Percentiles rank a stretch among this genome's conserved stretches.
These are phyloP conservation scores for Tragelaphus imberbis DNA, from an alignment of 2,113 vertebrate species.

Conservation along the genomic window DNA sequence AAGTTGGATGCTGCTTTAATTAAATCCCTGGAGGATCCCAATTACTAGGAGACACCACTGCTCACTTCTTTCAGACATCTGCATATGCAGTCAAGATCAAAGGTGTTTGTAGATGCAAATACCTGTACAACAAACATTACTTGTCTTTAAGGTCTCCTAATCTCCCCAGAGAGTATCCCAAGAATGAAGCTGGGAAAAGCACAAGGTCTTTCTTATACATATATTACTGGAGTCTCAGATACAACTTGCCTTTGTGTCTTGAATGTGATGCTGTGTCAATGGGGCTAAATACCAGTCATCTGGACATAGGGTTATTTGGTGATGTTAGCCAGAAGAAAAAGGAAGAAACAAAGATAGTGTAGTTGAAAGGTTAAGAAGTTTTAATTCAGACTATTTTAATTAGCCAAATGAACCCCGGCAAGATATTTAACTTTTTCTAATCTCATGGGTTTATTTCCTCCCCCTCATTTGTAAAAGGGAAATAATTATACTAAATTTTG, in stretches of 20 bases:
- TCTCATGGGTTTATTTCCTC: neutral
- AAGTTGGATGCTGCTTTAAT: constrained; percentile 59
- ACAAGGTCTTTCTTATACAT: neutral
- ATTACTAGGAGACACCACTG: constrained; percentile 39
- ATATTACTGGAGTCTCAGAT: neutral
- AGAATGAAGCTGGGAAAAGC: neutral
- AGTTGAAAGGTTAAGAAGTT: neutral
- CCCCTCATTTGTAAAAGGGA: neutral
- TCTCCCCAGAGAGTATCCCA: neutral
- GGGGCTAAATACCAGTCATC: neutral
- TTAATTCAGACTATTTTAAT: neutral
- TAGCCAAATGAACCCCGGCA: neutral
- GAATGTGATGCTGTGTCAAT: neutral
- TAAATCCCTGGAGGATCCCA: constrained; percentile 51
- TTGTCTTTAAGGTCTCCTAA: neutral
- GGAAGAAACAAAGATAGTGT: neutral
- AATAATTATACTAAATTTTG: neutral
- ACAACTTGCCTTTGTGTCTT: neutral
- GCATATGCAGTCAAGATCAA: constrained; percentile 31
- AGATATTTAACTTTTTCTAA: neutral
- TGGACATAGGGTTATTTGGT: neutral
- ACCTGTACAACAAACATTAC: constrained; percentile 20
- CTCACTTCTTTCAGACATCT: constrained; percentile 38
- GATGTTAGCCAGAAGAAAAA: neutral
- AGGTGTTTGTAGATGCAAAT: constrained; percentile 15